Evolutionary conservation across 2,888 invertebrate genomes (phyloP).

Genomic region (Ceraclea dissimilis): DNA sequence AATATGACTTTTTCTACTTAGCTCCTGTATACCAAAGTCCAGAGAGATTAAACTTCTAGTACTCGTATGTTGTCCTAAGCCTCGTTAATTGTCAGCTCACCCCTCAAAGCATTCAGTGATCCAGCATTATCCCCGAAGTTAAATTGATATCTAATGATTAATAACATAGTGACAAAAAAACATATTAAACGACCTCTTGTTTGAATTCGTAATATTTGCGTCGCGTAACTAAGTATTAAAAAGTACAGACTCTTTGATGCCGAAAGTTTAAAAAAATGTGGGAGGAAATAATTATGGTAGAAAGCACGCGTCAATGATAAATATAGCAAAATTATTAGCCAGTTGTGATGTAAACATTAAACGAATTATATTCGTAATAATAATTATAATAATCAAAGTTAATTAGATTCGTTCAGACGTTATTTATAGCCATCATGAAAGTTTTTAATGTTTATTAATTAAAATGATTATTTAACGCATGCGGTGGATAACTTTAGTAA

Average conservation of each 20-base stretch:
- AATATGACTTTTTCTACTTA: no score
- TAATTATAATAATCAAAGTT: neutral
- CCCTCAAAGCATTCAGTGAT: neutral
- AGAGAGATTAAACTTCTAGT: no score
- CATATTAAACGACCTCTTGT: neutral
- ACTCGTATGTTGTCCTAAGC: constrained; percentile 5
- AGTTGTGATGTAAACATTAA: no score
- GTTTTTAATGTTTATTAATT: constrained; percentile 1
- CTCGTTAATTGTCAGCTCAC: constrained; percentile 11
- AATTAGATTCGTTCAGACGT: neutral
- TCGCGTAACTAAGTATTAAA: no score
- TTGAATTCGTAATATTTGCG: neutral
- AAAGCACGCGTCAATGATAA: no score
- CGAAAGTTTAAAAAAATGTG: no score
- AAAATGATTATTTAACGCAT: neutral
- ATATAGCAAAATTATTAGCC: no score
- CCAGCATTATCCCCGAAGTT: neutral
- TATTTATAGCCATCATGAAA: neutral
- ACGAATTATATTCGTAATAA: no score
- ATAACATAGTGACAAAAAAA: neutral
- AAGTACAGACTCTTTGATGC: no score
- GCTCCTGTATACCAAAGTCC: no score
- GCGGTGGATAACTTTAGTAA: no score
- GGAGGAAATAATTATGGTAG: no score
- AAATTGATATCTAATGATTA: neutral